phyloP scores from a whole-genome alignment of 1,140 invertebrate genomes.

The Tribolium castaneum region DNA sequence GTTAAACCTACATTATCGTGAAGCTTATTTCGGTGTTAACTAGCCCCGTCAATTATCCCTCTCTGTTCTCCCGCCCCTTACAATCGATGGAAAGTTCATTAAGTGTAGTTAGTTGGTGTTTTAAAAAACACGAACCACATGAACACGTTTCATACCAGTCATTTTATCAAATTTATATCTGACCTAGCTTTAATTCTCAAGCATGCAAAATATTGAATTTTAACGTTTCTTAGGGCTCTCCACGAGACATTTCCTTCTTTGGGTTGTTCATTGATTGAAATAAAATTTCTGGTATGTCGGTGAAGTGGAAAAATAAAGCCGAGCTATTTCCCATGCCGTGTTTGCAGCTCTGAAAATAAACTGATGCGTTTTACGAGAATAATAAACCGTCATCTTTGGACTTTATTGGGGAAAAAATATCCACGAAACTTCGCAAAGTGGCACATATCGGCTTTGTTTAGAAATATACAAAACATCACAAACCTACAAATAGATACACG shows the following conservation, averaged over 20 bases:
- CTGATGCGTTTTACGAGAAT: constrained; percentile 3
- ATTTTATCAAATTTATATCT: constrained; percentile 21
- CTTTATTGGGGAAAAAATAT: background rate
- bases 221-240: background rate
- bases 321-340: background rate
- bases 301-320: constrained; percentile 1
- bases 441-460: too few relatives aligned
- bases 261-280: constrained; percentile 12
- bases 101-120: background rate
- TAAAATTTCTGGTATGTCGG: constrained; percentile 4
- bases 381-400: background rate
- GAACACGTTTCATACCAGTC: background rate
- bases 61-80: background rate
- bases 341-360: background rate
- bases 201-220: constrained; percentile 2
- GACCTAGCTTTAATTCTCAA: background rate
- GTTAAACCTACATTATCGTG: background rate
- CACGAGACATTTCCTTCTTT: background rate
- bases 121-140: background rate
- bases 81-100: background rate
- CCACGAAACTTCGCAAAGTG: background rate
- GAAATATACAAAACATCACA: too few relatives aligned
- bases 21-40: background rate
- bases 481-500: background rate
- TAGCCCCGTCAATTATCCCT: background rate